A percentile compares a stretch with the other conserved stretches of the same genome.
phyloP scores from a whole-genome alignment of 2,797 vertebrate species.

The Pipistrellus kuhlii region DNA sequence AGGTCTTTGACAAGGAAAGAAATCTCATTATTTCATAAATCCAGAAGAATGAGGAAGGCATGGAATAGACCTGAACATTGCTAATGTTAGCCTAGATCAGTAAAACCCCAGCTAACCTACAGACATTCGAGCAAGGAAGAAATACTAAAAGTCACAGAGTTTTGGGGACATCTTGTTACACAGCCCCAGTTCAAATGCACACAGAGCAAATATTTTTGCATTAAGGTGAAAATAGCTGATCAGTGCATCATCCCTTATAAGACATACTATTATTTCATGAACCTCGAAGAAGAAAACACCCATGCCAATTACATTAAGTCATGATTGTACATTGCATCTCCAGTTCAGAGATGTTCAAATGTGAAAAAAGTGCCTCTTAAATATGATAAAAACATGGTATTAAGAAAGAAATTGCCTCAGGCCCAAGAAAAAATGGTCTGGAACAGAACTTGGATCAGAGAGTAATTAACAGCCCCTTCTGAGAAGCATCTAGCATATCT shows the following conservation, averaged over 20 bases:
- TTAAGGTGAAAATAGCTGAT: constrained; percentile 14
- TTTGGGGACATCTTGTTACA: neutral
- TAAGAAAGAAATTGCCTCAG: neutral
- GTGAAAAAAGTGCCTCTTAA: neutral
- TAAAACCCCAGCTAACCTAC: neutral
- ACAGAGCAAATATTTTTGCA: too few relatives aligned
- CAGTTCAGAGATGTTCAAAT: neutral
- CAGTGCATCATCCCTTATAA: neutral
- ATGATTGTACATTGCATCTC: neutral
- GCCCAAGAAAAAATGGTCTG: neutral
- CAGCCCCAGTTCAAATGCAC: neutral
- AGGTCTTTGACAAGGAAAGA: neutral
- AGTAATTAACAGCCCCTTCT: neutral
- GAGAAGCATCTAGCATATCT: neutral
- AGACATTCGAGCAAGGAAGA: neutral
- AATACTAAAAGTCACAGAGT: neutral
- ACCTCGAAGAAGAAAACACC: neutral
- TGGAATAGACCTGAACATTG: neutral
- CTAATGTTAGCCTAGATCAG: neutral
- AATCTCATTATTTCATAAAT: neutral
- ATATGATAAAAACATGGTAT: neutral
- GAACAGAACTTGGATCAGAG: neutral
- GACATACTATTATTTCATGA: neutral
- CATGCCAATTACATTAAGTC: neutral
- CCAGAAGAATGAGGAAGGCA: neutral